Evolutionary conservation across 2,797 vertebrate genomes (phyloP).

Genomic region (Garrulus glandarius): DNA sequence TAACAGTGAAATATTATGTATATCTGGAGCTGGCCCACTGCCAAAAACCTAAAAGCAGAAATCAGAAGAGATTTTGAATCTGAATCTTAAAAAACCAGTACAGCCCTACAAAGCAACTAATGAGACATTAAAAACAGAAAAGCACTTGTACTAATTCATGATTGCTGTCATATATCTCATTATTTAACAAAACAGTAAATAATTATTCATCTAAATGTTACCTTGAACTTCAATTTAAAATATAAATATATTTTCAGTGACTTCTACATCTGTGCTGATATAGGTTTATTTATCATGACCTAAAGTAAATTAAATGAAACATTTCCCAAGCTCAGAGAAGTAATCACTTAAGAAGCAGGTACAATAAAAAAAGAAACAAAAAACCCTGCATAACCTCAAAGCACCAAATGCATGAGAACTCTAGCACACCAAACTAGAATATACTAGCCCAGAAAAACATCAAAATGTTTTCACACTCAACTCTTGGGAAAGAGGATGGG

Average conservation of each 20-base stretch:
- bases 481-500: not conserved
- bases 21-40: constrained; percentile 88
- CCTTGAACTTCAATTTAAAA: constrained; percentile 72
- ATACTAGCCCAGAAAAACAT: not conserved
- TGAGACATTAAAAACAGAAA: constrained; percentile 74
- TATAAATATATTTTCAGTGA: constrained; percentile 42
- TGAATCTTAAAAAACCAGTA: constrained; percentile 71
- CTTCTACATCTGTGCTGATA: constrained; percentile 39
- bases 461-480: not conserved
- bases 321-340: constrained; percentile 42
- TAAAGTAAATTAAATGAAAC: constrained; percentile 16
- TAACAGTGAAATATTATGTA: constrained; percentile 93
- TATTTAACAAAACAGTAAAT: constrained; percentile 77
- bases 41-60: constrained; percentile 79
- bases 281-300: constrained; percentile 10
- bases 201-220: constrained; percentile 76
- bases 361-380: not conserved
- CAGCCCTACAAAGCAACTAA: constrained; percentile 69
- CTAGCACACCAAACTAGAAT: not conserved
- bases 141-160: constrained; percentile 70
- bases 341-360: not conserved
- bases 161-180: constrained; percentile 62
- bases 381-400: not conserved
- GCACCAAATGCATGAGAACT: not conserved
- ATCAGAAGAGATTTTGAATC: constrained; percentile 77